phyloP scores from a whole-genome alignment of 2,113 vertebrate genomes.

The Chinchilla lanigera region DNA sequence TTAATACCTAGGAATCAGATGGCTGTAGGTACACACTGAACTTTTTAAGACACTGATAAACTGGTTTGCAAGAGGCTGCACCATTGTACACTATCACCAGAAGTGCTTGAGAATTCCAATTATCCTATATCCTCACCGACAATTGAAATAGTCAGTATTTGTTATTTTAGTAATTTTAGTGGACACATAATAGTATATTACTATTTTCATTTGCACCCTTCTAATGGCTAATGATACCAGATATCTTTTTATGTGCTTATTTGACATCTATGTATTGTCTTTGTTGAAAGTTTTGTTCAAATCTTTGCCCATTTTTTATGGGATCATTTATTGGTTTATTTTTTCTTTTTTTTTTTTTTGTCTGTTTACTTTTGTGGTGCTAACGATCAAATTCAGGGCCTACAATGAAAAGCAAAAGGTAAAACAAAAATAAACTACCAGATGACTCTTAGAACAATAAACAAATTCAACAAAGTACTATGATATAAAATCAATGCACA shows the following conservation, averaged over 20 bases:
- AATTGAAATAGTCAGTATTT: neutral
- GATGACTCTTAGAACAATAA: too few relatives aligned
- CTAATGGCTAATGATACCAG: slow-evolving; percentile 14
- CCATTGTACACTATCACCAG: neutral
- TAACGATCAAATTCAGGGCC: neutral
- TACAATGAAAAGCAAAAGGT: too few relatives aligned
- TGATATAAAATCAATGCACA: too few relatives aligned
- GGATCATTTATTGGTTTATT: neutral
- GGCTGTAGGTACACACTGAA: neutral
- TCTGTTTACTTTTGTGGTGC: neutral
- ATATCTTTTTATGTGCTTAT: slow-evolving; percentile 36
- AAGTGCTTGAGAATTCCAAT: neutral
- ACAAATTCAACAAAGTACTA: too few relatives aligned
- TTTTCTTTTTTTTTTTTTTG: neutral
- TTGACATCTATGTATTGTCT: neutral
- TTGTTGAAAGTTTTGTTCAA: slow-evolving; percentile 20
- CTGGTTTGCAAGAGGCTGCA: neutral
- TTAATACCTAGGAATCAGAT: slow-evolving; percentile 22
- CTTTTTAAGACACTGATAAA: neutral
- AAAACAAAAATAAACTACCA: too few relatives aligned
- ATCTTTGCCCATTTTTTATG: neutral
- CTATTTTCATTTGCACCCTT: slow-evolving; percentile 33
- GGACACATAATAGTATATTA: neutral
- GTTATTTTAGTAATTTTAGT: slow-evolving; percentile 24
- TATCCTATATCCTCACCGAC: neutral